Evolutionary conservation across 2,797 vertebrate species (phyloP).

Genomic region (Macrochelys suwanniensis): DNA sequence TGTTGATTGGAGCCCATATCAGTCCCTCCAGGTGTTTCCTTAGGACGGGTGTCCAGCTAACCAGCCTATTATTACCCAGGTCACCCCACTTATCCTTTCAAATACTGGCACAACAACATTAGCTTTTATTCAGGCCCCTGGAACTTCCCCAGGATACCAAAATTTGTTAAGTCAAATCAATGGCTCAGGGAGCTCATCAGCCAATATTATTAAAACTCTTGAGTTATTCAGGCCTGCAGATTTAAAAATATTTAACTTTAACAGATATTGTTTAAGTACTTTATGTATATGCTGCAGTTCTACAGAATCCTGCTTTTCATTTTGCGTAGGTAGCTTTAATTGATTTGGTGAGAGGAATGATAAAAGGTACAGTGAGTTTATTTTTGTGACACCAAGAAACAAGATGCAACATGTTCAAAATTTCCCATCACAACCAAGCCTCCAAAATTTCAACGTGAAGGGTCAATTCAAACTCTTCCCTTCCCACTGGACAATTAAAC

Average conservation of each 20-base stretch:
- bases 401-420: neutral
- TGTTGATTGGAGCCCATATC: slow-evolving; percentile 9
- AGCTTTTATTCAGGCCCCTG: neutral
- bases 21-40: slow-evolving; percentile 17
- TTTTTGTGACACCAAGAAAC: neutral
- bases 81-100: neutral
- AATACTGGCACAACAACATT: neutral
- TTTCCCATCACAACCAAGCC: neutral
- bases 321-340: slow-evolving; percentile 7
- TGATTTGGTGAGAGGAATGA: neutral
- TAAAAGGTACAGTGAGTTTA: neutral
- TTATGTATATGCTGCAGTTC: neutral
- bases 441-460: neutral
- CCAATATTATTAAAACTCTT: neutral
- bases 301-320: neutral
- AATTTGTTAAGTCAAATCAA: neutral
- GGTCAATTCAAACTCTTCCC: neutral
- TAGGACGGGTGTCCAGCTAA: slow-evolving; percentile 21
- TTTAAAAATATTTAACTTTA: neutral
- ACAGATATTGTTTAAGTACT: neutral
- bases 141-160: neutral
- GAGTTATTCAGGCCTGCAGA: neutral
- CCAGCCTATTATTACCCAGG: neutral
- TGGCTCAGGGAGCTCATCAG: slow-evolving; percentile 20
- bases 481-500: neutral